Percentiles rank a stretch among this genome's conserved stretches.
Conservation (phyloP, 2,113 vertebrate species). For the Pelodiscus sinensis region DNA sequence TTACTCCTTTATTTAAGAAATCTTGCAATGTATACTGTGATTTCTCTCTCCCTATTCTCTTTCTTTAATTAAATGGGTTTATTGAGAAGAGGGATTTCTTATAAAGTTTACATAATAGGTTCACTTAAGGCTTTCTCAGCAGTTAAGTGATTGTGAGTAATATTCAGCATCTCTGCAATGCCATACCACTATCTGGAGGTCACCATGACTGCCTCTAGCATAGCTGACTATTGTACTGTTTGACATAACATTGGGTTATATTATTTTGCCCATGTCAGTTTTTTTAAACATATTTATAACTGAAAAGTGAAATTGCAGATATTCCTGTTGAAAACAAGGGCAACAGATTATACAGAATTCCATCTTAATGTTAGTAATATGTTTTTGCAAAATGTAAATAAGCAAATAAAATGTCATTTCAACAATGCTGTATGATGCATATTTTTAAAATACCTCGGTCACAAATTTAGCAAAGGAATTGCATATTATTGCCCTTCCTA, state of each 20-base stretch:
- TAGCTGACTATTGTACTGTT: neutral
- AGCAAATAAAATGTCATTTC: neutral
- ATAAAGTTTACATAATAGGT: neutral
- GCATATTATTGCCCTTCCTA: neutral
- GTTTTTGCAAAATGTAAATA: neutral
- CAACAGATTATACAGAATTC: neutral
- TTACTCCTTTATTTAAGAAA: neutral
- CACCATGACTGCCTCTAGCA: slow-evolving; percentile 18
- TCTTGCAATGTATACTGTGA: neutral
- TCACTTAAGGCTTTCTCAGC: neutral
- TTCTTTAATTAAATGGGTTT: neutral
- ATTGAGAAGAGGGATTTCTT: neutral
- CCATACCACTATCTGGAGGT: neutral
- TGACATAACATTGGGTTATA: neutral
- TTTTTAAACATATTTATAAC: neutral
- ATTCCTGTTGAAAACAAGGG: neutral
- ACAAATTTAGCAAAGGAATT: neutral
- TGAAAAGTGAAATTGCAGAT: neutral
- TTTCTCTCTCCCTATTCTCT: neutral
- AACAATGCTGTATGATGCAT: neutral
- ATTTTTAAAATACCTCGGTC: neutral
- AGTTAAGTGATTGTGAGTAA: neutral
- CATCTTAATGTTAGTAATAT: neutral
- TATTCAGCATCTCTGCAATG: neutral
- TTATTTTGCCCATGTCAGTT: neutral